phyloP scores from a whole-genome alignment of 2,113 vertebrate species.

The Platichthys flesus region DNA sequence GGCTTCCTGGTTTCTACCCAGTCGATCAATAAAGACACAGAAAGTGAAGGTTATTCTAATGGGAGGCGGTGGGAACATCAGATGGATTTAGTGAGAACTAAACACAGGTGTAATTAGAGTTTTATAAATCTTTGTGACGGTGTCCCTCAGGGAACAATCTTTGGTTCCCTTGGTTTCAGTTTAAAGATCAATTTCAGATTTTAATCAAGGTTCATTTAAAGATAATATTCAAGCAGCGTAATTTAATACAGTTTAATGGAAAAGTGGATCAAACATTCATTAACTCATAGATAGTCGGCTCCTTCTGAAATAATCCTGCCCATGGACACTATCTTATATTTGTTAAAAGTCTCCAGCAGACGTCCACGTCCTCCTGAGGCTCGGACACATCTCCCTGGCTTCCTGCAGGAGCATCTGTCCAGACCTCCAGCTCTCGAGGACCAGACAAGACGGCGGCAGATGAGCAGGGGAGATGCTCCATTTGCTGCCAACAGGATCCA shows the following conservation, averaged over 20 bases:
- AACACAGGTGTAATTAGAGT: not conserved
- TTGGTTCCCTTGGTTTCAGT: not conserved
- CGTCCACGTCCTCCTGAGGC: conserved; percentile 32
- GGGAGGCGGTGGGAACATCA: too few species aligned
- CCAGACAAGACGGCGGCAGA: conserved; percentile 55
- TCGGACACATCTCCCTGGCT: conserved; percentile 9
- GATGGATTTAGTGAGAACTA: too few species aligned
- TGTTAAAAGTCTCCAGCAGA: too few species aligned
- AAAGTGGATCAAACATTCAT: too few species aligned
- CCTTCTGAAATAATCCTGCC: too few species aligned
- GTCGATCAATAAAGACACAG: not conserved
- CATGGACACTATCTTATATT: too few species aligned
- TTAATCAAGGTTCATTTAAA: not conserved
- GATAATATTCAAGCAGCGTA: not conserved
- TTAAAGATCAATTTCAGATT: not conserved
- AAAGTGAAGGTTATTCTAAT: not conserved
- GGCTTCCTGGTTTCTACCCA: conserved; percentile 7
- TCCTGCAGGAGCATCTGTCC: conserved; percentile 63
- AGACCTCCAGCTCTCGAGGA: conserved; percentile 46
- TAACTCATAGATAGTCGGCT: too few species aligned
- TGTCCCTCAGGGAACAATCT: not conserved
- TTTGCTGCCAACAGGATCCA: conserved; percentile 68
- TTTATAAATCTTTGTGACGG: not conserved
- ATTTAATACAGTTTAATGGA: too few species aligned
- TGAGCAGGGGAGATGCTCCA: conserved; percentile 62